Conservation (phyloP, 2,888 invertebrate genomes). For the Cryptocephalus primarius region DNA sequence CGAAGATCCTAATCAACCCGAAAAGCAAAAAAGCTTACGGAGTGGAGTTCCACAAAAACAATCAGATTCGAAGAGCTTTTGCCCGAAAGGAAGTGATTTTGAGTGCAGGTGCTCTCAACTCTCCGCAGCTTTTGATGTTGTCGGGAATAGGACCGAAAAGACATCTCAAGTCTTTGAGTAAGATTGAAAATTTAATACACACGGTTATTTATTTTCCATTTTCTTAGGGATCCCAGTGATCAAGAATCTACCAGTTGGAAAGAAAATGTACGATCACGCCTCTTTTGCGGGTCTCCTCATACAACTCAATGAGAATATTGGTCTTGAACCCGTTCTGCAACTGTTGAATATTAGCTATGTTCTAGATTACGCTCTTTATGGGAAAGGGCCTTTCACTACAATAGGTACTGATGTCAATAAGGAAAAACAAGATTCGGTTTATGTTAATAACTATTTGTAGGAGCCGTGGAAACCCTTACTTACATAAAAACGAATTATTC, state of each 20-base stretch:
- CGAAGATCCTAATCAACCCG: constrained; percentile 54
- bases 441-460: constrained; percentile 23
- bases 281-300: constrained; percentile 39
- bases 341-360: not conserved
- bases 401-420: not conserved
- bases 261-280: constrained; percentile 50
- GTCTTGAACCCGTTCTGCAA: not conserved
- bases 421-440: not conserved
- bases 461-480: constrained; percentile 47
- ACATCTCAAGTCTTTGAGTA: constrained; percentile 43
- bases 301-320: constrained; percentile 11
- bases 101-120: constrained; percentile 80
- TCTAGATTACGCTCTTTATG: not conserved
- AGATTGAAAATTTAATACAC: not conserved
- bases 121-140: constrained; percentile 82
- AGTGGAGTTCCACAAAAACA: constrained; percentile 51
- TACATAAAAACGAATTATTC: constrained; percentile 46
- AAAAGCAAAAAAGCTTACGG: constrained; percentile 53
- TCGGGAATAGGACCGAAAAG: constrained; percentile 54
- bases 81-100: constrained; percentile 74
- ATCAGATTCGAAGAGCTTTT: constrained; percentile 32
- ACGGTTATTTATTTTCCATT: not conserved
- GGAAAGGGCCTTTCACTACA: constrained; percentile 5
- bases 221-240: constrained; percentile 43
- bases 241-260: constrained; percentile 55